A percentile compares a stretch with the other conserved stretches of the same genome.
phyloP scores from a whole-genome alignment of 1,140 invertebrate species.

The Drosophila pseudoobscura region DNA sequence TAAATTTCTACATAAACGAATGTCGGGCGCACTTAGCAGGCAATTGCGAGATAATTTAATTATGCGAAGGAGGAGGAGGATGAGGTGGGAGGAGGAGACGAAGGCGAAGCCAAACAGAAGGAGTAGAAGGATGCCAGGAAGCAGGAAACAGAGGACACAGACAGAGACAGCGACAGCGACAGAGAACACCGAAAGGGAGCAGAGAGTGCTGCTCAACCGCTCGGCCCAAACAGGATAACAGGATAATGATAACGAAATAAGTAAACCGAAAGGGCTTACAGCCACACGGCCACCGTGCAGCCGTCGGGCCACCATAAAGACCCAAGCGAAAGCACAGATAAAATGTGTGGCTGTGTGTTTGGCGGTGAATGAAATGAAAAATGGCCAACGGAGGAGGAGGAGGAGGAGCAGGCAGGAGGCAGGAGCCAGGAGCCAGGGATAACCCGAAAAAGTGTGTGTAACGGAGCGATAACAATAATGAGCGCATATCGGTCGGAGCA shows the following conservation, averaged over 20 bases:
- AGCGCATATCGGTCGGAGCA: constrained; percentile 45
- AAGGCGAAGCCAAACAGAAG: constrained; percentile 7
- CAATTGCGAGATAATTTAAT: constrained; percentile 79
- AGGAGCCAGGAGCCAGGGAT: too few species aligned
- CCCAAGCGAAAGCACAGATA: constrained; percentile 39
- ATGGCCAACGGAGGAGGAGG: constrained; percentile 26
- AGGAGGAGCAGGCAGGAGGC: too few species aligned
- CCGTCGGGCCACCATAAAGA: constrained; percentile 40
- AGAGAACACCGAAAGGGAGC: not conserved
- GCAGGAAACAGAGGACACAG: constrained; percentile 8
- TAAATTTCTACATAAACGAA: constrained; percentile 64
- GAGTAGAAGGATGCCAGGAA: not conserved
- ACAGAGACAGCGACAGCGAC: not conserved
- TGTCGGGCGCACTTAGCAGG: constrained; percentile 75
- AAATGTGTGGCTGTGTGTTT: constrained; percentile 35
- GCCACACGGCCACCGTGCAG: constrained; percentile 9
- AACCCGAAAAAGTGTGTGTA: constrained; percentile 30
- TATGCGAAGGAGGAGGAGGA: constrained; percentile 29
- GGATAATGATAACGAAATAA: constrained; percentile 80
- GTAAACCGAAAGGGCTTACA: constrained; percentile 62
- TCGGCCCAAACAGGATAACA: constrained; percentile 55
- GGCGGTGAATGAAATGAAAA: constrained; percentile 70
- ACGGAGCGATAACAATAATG: constrained; percentile 62
- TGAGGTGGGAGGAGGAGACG: too few species aligned
- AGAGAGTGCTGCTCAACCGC: not conserved